Evolutionary conservation across 2,113 vertebrate species (phyloP), one percentile per base, ranked within the genome.

Genomic region (Ictalurus furcatus): DNA sequence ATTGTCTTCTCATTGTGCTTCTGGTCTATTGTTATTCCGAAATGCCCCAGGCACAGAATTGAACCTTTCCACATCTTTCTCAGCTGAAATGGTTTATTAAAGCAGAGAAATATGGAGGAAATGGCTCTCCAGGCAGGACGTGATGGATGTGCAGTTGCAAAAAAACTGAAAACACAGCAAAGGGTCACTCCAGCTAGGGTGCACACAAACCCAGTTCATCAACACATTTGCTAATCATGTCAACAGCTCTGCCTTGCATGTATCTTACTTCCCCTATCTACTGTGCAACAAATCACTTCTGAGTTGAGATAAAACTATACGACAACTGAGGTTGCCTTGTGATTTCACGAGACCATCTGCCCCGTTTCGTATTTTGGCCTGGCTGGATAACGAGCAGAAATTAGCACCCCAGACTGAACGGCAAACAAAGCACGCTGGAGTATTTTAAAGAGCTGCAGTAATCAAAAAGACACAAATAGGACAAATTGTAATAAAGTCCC

Each of bases 201-300:
- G 89, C 76, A 86, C 84, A 83, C 37, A 88, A 89, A 92, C 87
- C 74, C 71, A 59, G 90, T 92, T 89, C 56, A 92, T 91, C 90
- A 90, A 76, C 25, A 25, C 65, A 34, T 80, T 85, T 37, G 85
- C 74, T 74, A 54, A 65, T 61, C 85, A 76, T 69, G 90, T 82
- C 84, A 79, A 76, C 85, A 85, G 71, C 5, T 52, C 79, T 34
- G 40, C 73, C 85, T 87, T 82, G n/a, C 12, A 61, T 83, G 34
- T 6, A 16, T 63, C 81, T 63, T 84, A 44, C 81, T 84, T 69
- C 48, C n/a, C 71, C 4, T 30, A 63, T 13, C 12, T 21, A 28
- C 54, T 63, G 56, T 40, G 69, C 28, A 88, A 84, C 37, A 76
- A 88, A 84, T 85, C 58, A 61, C 65, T 83, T 88, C 80, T 3